Evolutionary conservation across 2,888 invertebrate genomes (phyloP), one percentile per base, ranked within the genome.

Genomic region (Neelides folsomi): DNA sequence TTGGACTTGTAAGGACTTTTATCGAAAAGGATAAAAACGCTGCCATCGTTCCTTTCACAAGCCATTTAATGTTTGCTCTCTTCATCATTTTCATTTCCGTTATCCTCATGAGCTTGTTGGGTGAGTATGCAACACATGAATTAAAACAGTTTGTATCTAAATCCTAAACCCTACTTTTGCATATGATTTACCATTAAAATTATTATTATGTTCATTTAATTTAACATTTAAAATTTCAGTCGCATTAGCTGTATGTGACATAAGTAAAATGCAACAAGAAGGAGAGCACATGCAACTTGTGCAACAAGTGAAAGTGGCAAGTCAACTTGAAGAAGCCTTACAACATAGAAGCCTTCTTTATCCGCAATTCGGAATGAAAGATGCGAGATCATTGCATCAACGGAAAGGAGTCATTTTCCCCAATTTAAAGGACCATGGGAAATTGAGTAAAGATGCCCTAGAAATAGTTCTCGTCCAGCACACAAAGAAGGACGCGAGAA

Each of bases 21-120:
- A 62, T 64, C 16, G 63, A 63, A 47, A 65, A 57, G 43, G 52
- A 58, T 18, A 58, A 62, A 12, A 59, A 58, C 35, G 58, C 61
- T 4, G 52, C 56, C 19, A 64, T 62, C 42, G 64, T 65, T 2
- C 65, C 64, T 9, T 62, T 64, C 34, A 65, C 65, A 27, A 60
- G 60, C 41, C 65, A 65, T 48, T 54, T 65, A 19, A 64, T 65
- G 55, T 64, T 65, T 53, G 62, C 61, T 15, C 55, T 65, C 7
- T 65, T 65, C 50, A 64, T 65, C 19, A 63, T 64, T 37, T 65
- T 65, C 51, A 60, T 65, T 45, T 65, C 65, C 4, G 64, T 65
- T 38, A 61, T 64, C 40, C 56, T 65, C 40, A 64, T 62, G 60
- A 60, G 62, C 49, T 61, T 65, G 9, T 45, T 65, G 27, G 27